A percentile compares a stretch with the other conserved stretches of the same genome.
These are phyloP conservation scores for Atherinomorus stipes DNA, from an alignment of 2,113 vertebrate genomes.

Conservation along the genomic window DNA sequence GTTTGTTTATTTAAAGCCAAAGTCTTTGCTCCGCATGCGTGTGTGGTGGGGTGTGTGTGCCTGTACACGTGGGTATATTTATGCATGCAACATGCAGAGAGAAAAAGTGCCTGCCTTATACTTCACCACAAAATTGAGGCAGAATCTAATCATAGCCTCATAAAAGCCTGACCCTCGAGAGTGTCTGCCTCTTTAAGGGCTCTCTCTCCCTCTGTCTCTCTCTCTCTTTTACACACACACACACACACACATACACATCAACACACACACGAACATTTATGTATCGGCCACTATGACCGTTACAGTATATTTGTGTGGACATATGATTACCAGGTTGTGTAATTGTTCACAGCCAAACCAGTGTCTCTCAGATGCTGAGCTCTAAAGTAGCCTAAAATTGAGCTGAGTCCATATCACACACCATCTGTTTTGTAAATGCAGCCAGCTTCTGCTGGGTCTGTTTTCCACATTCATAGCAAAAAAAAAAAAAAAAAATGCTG, in stretches of 20 bases:
- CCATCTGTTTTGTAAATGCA: slow-evolving; percentile 69
- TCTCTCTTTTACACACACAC: slow-evolving; percentile 9
- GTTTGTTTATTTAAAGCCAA: slow-evolving; percentile 58
- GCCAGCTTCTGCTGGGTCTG: slow-evolving; percentile 40
- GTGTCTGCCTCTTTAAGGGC: slow-evolving; percentile 63
- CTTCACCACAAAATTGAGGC: slow-evolving; percentile 79
- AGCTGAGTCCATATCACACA: slow-evolving; percentile 61
- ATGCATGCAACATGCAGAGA: slow-evolving; percentile 58
- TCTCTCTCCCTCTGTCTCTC: slow-evolving; percentile 26
- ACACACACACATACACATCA: slow-evolving; percentile 7
- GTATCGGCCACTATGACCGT: slow-evolving; percentile 45
- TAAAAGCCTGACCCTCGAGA: slow-evolving; percentile 78
- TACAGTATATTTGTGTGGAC: slow-evolving; percentile 52
- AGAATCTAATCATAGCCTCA: slow-evolving; percentile 79
- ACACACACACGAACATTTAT: slow-evolving; percentile 37
- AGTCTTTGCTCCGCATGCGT: slow-evolving; percentile 27
- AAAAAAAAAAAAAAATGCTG: slow-evolving; percentile 15
- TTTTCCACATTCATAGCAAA: slow-evolving; percentile 15
- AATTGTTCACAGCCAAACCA: slow-evolving; percentile 60
- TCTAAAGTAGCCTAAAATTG: slow-evolving; percentile 64
- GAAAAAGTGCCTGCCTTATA: slow-evolving; percentile 71
- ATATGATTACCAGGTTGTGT: slow-evolving; percentile 59
- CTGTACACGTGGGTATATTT: slow-evolving; percentile 41
- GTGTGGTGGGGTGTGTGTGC: slow-evolving; percentile 10
- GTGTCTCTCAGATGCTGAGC: slow-evolving; percentile 56